A percentile compares a stretch with the other conserved stretches of the same genome.
Evolutionary conservation across 2,888 invertebrate genomes (phyloP).

Genomic region (Lasioglossum lativentre): DNA sequence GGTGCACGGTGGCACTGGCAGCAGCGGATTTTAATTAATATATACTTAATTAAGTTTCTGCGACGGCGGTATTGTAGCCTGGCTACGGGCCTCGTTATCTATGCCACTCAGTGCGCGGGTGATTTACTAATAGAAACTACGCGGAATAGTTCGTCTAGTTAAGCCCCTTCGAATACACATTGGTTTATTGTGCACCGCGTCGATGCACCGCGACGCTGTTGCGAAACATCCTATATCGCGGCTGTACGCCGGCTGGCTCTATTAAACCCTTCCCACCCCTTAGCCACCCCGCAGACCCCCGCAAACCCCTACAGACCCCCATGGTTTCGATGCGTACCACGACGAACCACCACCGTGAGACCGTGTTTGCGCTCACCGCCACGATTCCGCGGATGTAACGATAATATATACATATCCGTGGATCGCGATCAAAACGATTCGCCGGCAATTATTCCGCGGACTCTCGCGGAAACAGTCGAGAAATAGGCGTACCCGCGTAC

Average conservation of each 20-base stretch:
- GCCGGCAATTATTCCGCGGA: slow-evolving; percentile 39
- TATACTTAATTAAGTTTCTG: slow-evolving; percentile 81
- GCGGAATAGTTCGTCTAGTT: slow-evolving; percentile 76
- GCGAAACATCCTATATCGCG: slow-evolving; percentile 46
- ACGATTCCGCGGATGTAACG: slow-evolving; percentile 68
- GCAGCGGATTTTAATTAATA: slow-evolving; percentile 79
- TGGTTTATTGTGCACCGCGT: slow-evolving; percentile 73
- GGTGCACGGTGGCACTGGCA: slow-evolving; percentile 23
- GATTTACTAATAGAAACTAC: slow-evolving; percentile 79
- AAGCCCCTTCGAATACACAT: slow-evolving; percentile 73
- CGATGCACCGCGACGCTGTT: slow-evolving; percentile 53
- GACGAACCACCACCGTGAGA: slow-evolving; percentile 61
- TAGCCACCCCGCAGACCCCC: slow-evolving; percentile 20
- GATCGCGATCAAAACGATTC: slow-evolving; percentile 41
- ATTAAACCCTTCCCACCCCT: slow-evolving; percentile 58
- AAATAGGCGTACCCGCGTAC: neutral
- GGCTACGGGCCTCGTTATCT: slow-evolving; percentile 72
- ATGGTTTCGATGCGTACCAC: slow-evolving; percentile 53
- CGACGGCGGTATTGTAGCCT: slow-evolving; percentile 72
- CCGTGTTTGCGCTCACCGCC: slow-evolving; percentile 64
- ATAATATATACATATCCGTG: slow-evolving; percentile 56
- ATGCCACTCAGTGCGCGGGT: slow-evolving; percentile 72
- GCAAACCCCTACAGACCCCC: slow-evolving; percentile 19
- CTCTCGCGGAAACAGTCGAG: neutral
- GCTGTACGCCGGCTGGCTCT: slow-evolving; percentile 59